Conservation (phyloP, 2,888 invertebrate species). For the Cantharis rufa region DNA sequence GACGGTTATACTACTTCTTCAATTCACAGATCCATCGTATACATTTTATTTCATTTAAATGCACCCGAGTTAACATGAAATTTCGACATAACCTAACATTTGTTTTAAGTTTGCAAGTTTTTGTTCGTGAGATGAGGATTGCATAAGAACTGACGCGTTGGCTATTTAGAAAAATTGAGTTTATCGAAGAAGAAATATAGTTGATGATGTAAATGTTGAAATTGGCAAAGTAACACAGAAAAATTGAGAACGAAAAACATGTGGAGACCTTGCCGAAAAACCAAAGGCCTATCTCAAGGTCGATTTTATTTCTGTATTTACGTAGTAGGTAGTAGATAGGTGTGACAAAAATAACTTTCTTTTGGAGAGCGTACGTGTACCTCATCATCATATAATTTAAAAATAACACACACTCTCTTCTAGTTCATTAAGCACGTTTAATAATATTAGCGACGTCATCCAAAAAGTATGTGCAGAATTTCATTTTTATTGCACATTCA, state of each 20-base stretch:
- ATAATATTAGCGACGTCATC: slow-evolving; percentile 4
- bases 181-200: slow-evolving; percentile 1
- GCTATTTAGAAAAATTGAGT: background rate
- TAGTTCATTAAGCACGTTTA: slow-evolving; percentile 5
- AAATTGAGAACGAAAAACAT: slow-evolving; percentile 9
- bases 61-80: background rate
- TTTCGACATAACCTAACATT: background rate
- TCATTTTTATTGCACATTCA: background rate
- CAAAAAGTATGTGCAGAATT: background rate
- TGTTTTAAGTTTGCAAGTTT: background rate
- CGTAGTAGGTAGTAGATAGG: slow-evolving; percentile 10
- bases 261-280: slow-evolving; percentile 15
- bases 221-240: background rate
- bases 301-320: slow-evolving; percentile 7
- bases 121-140: background rate
- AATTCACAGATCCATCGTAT: background rate
- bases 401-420: slow-evolving; percentile 8
- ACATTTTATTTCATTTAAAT: background rate
- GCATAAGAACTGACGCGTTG: background rate
- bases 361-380: slow-evolving; percentile 7
- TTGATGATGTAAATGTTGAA: background rate
- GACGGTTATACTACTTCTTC: background rate
- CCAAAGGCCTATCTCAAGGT: slow-evolving; percentile 15
- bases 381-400: slow-evolving; percentile 13
- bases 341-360: slow-evolving; percentile 19